Base-by-base conservation (phyloP, 2,797 vertebrate genomes). In the Sternarchorhynchus goeldii region DNA sequence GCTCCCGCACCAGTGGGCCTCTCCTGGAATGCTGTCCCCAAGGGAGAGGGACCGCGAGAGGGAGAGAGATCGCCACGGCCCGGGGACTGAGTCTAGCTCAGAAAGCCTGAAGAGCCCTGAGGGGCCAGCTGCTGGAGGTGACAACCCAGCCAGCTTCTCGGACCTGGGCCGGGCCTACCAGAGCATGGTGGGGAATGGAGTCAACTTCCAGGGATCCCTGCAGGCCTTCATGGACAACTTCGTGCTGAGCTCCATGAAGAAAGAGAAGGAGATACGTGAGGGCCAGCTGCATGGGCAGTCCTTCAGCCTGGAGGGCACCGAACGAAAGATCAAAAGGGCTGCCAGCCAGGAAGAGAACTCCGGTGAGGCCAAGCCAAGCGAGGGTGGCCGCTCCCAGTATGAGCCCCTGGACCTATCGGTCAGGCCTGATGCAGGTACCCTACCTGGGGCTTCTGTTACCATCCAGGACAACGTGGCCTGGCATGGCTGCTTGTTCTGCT, bases 161-260 rank as follows among this genome's bases (percentile, higher is more conserved):
- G 97, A 98, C 76, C 90, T 97, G 0, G 95, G 96, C 73, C 93
- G 96, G 87, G 95, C 96, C 77, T 99, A 98, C 89, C 97, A 97
- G 88, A 97, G 92, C 87, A 94, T 97, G 85, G 93, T 96, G 84
- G 95, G 96, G 82, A 99, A 99, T 0, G 97, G 97, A 6, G 95
- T 97, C 83, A 97, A 95, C 87, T 98, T 99, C 81, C 97, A 98
- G 91, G 97, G 97, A 76, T 98, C 97, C 85, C 92, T 99, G 81
- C 97, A 98, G 82, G 96, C 97, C 21, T 98, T 99, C 89, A 98
- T 99, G 97, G 97, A 99, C 93, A 98, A 85, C 89, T 99, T 98
- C 79, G 97, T 98, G 82, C 92, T 98, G 73, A 94, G 90, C 89
- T 96, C 96, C 83, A 91, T 98, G 92, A 98, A 96, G 91, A 99